Evolutionary conservation across 2,888 invertebrate species (phyloP), one percentile per base, ranked within the genome.

Genomic region (Cataglyphis rosenhaueri): DNA sequence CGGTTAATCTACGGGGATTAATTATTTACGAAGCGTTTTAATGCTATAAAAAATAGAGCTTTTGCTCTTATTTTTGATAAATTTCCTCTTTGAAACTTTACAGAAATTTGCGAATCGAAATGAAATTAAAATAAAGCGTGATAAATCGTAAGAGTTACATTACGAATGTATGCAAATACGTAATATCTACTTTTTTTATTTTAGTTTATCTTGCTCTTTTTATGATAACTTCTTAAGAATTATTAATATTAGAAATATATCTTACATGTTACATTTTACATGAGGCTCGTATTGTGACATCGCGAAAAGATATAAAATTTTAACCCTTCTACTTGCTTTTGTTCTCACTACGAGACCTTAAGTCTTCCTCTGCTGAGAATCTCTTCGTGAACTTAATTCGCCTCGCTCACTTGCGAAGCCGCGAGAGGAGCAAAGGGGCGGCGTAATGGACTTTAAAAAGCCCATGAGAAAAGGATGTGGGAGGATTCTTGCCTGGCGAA

Each of bases 401-500:
- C 32, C 35, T 73, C 35, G 57, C 38, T 61, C 35, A 44, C 52
- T 48, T 29, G 66, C 21, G 55, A 81, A 82, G 18, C 74, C 41
- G 25, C 83, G 71, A 64, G 52, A 29, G 25, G 21, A 68, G 66
- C n/a, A 64, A 82, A 62, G 52, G 25, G 71, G 18, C 35, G 18
- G 21, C n/a, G 81, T 85, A 86, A 85, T 84, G 85, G 52, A 73
- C 84, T 84, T 84, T 79, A 82, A 86, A 86, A 87, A 83, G 10
- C 81, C 25, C 74, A 44, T 48, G 62, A 76, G 68, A 21, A 75
- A 59, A 79, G 59, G 73, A 65, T 48, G 57, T 48, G 57, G 3
- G 76, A 52, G 3, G 44, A 48, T 81, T 81, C 81, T 83, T 78
- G 78, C 55, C n/a, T 75, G 62, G 62, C n/a, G 64, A 59, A 32